Percentiles rank a stretch among this genome's conserved stretches.
Conservation (phyloP, 2,113 vertebrate genomes). For the Anser cygnoides region DNA sequence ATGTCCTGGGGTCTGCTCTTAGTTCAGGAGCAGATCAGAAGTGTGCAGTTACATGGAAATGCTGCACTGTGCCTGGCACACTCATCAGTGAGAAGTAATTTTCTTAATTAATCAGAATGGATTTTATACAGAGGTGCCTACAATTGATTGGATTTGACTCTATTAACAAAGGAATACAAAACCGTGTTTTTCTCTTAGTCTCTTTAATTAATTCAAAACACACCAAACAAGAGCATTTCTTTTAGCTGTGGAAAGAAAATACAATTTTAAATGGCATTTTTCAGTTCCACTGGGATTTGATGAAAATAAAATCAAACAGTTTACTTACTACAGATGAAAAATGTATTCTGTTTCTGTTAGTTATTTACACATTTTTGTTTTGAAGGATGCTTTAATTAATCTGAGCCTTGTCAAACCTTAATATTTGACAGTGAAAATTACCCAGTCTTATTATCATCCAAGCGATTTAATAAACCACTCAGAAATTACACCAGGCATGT, state of each 20-base stretch:
- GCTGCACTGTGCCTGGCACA: background rate
- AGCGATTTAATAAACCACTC: background rate
- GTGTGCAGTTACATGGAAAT: background rate
- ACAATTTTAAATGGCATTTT: background rate
- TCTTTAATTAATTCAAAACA: background rate
- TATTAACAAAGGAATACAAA: background rate
- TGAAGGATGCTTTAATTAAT: background rate
- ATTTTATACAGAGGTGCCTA: background rate
- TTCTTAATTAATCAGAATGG: background rate
- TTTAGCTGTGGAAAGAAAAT: background rate
- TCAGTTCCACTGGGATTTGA: background rate
- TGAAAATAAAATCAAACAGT: background rate
- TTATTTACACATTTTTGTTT: background rate
- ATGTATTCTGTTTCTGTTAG: background rate
- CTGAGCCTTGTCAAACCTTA: background rate
- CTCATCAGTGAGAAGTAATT: background rate
- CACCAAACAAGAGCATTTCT: background rate
- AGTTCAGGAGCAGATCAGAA: background rate
- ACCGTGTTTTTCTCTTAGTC: background rate
- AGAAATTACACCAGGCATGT: background rate
- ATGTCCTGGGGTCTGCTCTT: background rate
- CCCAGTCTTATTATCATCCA: background rate
- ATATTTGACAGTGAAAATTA: background rate
- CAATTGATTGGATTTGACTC: background rate
- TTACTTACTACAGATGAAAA: background rate